Percentiles rank a stretch among this genome's conserved stretches.
Conservation (phyloP, 2,888 invertebrate species). For the Brachynemurus nebulosus region DNA sequence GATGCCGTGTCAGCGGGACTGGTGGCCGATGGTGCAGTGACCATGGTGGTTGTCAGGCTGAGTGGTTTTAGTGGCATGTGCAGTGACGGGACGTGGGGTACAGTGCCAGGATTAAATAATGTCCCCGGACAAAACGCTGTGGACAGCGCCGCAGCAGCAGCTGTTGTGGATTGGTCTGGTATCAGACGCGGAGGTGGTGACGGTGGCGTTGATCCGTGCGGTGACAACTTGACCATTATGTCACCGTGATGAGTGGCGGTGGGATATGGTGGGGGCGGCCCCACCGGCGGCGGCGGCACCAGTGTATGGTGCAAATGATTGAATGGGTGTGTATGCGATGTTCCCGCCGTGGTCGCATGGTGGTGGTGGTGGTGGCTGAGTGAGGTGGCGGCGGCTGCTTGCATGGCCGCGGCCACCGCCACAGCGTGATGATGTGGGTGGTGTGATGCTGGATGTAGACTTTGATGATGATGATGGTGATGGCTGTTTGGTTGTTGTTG, state of each 20-base stretch:
- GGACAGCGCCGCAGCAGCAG: neutral
- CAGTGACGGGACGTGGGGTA: too few relatives aligned
- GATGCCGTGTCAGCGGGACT: too few relatives aligned
- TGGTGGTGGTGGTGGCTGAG: slow-evolving; percentile 36
- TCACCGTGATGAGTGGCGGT: slow-evolving; percentile 13
- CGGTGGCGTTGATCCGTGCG: slow-evolving; percentile 25
- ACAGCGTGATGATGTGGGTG: slow-evolving; percentile 24
- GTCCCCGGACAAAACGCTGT: too few relatives aligned
- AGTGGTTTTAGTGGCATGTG: slow-evolving; percentile 1
- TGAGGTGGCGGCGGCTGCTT: slow-evolving; percentile 29
- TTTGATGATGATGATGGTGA: slow-evolving; percentile 22
- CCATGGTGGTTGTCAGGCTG: slow-evolving; percentile 1
- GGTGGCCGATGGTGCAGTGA: too few relatives aligned
- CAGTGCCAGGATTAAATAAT: too few relatives aligned
- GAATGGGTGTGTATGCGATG: slow-evolving; percentile 7
- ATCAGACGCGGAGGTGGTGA: slow-evolving; percentile 16
- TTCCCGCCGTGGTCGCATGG: too few relatives aligned
- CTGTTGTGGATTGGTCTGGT: neutral
- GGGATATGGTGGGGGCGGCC: slow-evolving; percentile 13
- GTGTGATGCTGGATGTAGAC: slow-evolving; percentile 14
- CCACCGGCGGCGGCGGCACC: slow-evolving; percentile 11
- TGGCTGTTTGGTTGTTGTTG: slow-evolving; percentile 27
- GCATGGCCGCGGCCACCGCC: slow-evolving; percentile 29
- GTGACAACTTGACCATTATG: slow-evolving; percentile 31
- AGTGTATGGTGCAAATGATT: slow-evolving; percentile 3